phyloP scores from a whole-genome alignment of 2,113 vertebrate genomes.

The Eulemur rufifrons region DNA sequence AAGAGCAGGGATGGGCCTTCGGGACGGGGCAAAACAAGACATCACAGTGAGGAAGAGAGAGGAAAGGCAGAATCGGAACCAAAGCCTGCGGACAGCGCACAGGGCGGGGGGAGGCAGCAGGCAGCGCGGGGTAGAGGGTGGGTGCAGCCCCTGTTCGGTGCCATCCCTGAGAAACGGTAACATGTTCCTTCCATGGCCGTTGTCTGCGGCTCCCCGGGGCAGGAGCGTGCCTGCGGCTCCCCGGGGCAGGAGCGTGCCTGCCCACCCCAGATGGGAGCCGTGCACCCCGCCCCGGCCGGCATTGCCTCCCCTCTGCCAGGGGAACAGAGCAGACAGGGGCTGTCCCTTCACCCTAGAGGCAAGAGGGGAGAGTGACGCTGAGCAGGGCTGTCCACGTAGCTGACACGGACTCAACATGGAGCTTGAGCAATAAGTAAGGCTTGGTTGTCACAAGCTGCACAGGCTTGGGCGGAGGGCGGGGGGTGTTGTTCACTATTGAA shows the following conservation, averaged over 20 bases:
- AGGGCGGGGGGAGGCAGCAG: background rate
- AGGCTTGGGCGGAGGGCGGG: background rate
- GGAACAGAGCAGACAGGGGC: background rate
- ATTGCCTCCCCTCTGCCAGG: background rate
- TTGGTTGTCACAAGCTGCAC: accelerated
- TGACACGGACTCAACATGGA: accelerated
- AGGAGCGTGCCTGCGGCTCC: accelerated
- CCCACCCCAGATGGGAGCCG: accelerated
- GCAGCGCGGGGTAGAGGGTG: accelerated
- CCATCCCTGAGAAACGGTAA: accelerated
- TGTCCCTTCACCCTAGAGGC: accelerated
- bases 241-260: accelerated
- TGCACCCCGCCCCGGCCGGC: accelerated
- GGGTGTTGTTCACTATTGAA: background rate
- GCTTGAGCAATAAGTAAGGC: accelerated
- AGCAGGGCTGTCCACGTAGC: too few species aligned
- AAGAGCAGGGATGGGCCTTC: accelerated
- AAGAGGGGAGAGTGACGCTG: accelerated
- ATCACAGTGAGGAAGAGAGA: background rate
- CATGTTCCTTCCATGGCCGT: background rate
- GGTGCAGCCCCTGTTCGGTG: accelerated
- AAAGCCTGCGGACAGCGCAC: too few species aligned
- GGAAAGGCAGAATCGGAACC: background rate
- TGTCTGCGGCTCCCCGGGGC: background rate
- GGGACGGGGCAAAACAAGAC: background rate